Evolutionary conservation across 2,113 vertebrate species (phyloP).

Genomic region (Sinocyclocheilus anophthalmus): DNA sequence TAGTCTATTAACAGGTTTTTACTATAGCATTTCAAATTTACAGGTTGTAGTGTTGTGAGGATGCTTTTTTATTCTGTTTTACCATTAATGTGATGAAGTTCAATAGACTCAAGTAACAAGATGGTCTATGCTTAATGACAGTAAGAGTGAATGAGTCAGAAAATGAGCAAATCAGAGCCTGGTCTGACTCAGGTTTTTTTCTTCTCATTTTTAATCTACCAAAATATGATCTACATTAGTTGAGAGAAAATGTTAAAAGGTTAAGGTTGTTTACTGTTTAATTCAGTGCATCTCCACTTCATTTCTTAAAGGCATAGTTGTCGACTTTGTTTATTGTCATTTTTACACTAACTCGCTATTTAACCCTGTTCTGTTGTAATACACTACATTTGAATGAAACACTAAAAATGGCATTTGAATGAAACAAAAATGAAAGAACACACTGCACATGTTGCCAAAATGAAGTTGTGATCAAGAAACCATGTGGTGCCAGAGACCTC

Average conservation of each 20-base stretch:
- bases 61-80: not conserved
- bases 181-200: not conserved
- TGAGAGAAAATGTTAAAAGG: not conserved
- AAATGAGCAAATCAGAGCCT: slow-evolving; percentile 17
- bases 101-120: slow-evolving; percentile 13
- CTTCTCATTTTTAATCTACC: not conserved
- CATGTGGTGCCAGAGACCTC: slow-evolving; percentile 25
- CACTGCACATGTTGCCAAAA: slow-evolving; percentile 20
- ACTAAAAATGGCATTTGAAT: not conserved
- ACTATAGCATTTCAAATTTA: too few species aligned
- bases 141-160: slow-evolving; percentile 10
- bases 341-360: not conserved
- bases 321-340: not conserved
- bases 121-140: slow-evolving; percentile 5
- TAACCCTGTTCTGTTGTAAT: not conserved
- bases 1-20: too few species aligned
- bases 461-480: slow-evolving; percentile 16
- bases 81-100: slow-evolving; percentile 1
- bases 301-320: not conserved
- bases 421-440: not conserved
- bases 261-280: not conserved
- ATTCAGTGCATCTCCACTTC: not conserved
- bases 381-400: not conserved
- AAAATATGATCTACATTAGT: not conserved
- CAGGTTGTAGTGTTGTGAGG: too few species aligned